Percentiles rank a stretch among this genome's conserved stretches.
Evolutionary conservation across 2,888 invertebrate genomes (phyloP).

Genomic region (Lasioglossum leucozonium): DNA sequence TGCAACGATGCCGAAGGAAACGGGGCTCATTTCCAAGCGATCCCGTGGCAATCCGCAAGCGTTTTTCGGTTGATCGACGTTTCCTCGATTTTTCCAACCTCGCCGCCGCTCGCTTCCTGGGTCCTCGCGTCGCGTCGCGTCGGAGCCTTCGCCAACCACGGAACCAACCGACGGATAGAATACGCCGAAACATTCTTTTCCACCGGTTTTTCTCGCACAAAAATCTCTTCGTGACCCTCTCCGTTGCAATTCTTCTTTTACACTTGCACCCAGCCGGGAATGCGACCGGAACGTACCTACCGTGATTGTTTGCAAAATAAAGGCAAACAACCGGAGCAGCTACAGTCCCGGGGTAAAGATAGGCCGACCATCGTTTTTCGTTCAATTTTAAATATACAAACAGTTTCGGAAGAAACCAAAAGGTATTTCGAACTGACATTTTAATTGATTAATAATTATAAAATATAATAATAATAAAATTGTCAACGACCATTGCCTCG

Average conservation of each 20-base stretch:
- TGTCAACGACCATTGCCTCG: too few relatives aligned
- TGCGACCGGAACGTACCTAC: background rate
- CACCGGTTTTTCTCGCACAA: conserved; percentile 12
- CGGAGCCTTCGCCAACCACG: conserved; percentile 1
- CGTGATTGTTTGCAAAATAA: background rate
- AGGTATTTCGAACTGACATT: too few relatives aligned
- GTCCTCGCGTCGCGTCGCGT: background rate
- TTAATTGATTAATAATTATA: too few relatives aligned
- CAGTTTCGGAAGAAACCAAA: too few relatives aligned
- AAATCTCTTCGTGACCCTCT: conserved; percentile 32
- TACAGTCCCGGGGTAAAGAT: background rate
- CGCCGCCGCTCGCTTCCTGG: background rate
- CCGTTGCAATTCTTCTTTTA: conserved; percentile 14
- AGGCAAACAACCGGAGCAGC: background rate
- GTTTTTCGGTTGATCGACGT: conserved; percentile 66
- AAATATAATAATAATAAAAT: too few relatives aligned
- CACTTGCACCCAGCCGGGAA: conserved; percentile 5
- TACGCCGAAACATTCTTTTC: conserved; percentile 25
- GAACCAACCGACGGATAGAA: background rate
- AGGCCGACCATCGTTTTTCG: background rate
- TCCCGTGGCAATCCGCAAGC: conserved; percentile 60
- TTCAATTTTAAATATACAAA: background rate
- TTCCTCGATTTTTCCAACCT: conserved; percentile 47
- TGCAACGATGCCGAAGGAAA: conserved; percentile 52
- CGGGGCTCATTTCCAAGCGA: conserved; percentile 62